Evolutionary conservation across 2,797 vertebrate genomes (phyloP).

Genomic region (Lithobates sylvaticus): DNA sequence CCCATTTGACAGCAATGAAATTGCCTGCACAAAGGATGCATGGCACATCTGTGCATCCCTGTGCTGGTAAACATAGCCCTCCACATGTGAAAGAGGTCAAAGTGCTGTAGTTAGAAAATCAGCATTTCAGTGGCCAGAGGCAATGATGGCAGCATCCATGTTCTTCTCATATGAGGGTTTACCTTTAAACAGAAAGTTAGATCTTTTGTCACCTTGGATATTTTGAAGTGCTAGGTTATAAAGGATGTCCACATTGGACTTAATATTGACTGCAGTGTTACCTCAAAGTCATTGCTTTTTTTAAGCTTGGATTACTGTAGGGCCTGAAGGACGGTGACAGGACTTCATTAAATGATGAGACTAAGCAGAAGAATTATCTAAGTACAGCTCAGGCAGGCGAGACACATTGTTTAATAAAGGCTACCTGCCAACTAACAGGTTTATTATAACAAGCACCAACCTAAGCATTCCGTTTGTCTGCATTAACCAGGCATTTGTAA

Average conservation of each 20-base stretch:
- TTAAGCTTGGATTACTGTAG: constrained; percentile 53
- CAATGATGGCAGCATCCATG: no score
- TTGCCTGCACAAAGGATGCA: no score
- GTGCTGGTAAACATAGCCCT: no score
- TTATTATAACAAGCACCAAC: background rate
- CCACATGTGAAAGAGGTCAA: no score
- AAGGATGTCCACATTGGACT: constrained; percentile 7
- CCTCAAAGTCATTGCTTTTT: constrained; percentile 46
- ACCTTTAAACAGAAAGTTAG: no score
- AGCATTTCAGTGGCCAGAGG: no score
- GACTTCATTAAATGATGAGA: constrained; percentile 53
- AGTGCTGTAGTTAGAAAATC: no score
- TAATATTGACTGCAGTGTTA: constrained; percentile 49
- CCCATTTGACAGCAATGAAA: no score
- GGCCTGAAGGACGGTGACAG: constrained; percentile 54
- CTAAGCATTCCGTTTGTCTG: background rate
- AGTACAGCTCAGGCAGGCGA: constrained; percentile 24
- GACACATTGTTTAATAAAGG: constrained; percentile 42
- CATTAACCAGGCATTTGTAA: background rate
- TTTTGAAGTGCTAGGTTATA: background rate
- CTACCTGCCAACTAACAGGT: constrained; percentile 43
- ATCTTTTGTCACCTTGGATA: background rate
- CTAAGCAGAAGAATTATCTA: constrained; percentile 50
- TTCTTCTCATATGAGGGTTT: no score
- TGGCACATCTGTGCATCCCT: no score